Evolutionary conservation across 2,888 invertebrate genomes (phyloP), one percentile per base, ranked within the genome.

Genomic region (Agrotis clavis): DNA sequence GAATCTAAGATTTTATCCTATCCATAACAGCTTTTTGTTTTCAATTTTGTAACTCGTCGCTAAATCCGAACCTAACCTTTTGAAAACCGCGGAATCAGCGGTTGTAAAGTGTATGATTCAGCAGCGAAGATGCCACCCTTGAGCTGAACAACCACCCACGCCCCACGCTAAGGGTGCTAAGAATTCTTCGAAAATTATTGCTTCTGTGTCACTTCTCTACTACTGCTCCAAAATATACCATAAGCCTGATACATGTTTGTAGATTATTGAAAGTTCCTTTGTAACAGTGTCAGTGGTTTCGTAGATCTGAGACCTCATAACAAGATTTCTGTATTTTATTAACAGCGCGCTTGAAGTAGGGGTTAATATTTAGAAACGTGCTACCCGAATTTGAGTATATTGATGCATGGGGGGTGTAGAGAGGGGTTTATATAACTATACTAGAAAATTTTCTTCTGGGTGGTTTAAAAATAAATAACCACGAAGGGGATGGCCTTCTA

Each of bases 101-200:
- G 30, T 77, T 68, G 60, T 19, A n/a, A 69, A 86, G 77, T 74
- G 79, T 77, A 67, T 78, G 72, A 79, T 54, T 84, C 86, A 81
- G 57, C 69, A 54, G 53, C 66, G 53, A 61, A 48, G 77, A 60
- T 53, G 48, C 63, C 54, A 67, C 71, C 60, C 65, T 57, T 59
- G n/a, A 63, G 21, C 54, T 75, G 57, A 76, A 72, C 60, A 62
- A 41, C 71, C 62, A n/a, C 63, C 45, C 65, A 21, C 63, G 3
- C 53, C 47, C 54, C 53, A n/a, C 54, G 14, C 45, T 14, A 25
- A 61, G 48, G 41, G 67, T 25, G 41, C 59, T 61, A 62, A 41
- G 41, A 41, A 41, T 57, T 41, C 21, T 21, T 64, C 60, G 13
- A 56, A 50, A 66, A 65, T 56, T 7, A 48, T 53, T 54, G 25